Conservation (phyloP, 2,888 invertebrate species). For the Tridacna gigas region DNA sequence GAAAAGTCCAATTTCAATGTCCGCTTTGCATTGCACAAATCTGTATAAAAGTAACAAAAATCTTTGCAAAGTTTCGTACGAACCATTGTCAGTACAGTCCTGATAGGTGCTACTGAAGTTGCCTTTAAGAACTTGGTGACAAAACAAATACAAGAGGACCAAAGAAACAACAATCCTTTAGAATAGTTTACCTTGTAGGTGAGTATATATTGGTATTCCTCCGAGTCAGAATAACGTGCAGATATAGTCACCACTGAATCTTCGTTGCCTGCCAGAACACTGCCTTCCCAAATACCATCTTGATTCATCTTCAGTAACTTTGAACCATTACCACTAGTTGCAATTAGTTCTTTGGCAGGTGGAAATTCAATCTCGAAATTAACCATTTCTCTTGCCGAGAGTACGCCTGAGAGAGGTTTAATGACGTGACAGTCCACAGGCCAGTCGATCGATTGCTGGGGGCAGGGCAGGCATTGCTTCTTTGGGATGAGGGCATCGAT, state of each 20-base stretch:
- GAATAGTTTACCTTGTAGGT: conserved; percentile 59
- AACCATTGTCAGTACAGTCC: too few species aligned
- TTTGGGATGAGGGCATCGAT: conserved; percentile 64
- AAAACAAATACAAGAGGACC: too few species aligned
- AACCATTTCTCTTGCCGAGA: conserved; percentile 59
- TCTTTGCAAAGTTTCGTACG: too few species aligned
- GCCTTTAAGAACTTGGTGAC: too few species aligned
- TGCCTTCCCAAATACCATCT: conserved; percentile 57
- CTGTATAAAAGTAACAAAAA: too few species aligned
- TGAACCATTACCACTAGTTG: conserved; percentile 65
- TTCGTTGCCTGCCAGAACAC: conserved; percentile 62
- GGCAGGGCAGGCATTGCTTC: conserved; percentile 65
- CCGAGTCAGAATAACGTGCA: conserved; percentile 42
- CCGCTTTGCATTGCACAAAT: too few species aligned
- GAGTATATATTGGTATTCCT: conserved; percentile 62
- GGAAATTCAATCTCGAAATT: conserved; percentile 58
- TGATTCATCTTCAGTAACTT: conserved; percentile 49
- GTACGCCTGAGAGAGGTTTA: conserved; percentile 56
- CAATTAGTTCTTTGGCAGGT: conserved; percentile 50
- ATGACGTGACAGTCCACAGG: conserved; percentile 61
- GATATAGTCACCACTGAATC: conserved; percentile 64
- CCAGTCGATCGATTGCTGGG: conserved; percentile 67
- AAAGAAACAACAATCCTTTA: too few species aligned
- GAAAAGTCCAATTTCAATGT: too few species aligned
- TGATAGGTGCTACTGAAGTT: too few species aligned